Evolutionary conservation across 2,113 vertebrate genomes (phyloP), one percentile per base, ranked within the genome.

Genomic region (Chamaea fasciata): DNA sequence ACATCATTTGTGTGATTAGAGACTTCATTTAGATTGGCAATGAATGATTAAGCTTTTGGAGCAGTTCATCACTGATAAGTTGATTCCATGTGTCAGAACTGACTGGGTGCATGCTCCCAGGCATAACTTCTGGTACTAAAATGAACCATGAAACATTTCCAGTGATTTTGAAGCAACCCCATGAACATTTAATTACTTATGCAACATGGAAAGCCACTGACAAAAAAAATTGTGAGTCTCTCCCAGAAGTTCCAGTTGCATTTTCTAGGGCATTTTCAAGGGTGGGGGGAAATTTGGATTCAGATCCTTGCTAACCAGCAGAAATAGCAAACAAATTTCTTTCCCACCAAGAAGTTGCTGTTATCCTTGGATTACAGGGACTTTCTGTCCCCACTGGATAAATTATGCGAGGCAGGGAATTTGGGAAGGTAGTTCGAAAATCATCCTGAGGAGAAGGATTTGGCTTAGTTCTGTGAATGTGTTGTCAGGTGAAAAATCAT

Each of bases 21-120:
- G 27, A 3, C 15, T 21, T 68, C 11, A 7, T 30, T 80, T 30
- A 14, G 41, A 6, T 23, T 39, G 49, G 16, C 47, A n/a, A 8
- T 2, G 19, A 33, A 26, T 3, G 8, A n/a, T 33, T 22, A 14
- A 39, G 12, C 11, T 52, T 37, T 33, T 27, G 50, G 31, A 65
- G 42, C 35, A 80, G 28, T 56, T 64, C 4, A 15, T 65, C 35
- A 33, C 26, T 57, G 35, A 13, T 73, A 11, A 23, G 42, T 22
- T 20, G 31, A 28, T 31, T 11, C 23, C 0, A 0, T 26, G 28
- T 19, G 19, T 15, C 8, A 4, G 59, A 12, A 31, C n/a, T n/a
- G 33, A 21, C 28, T 30, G 15, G 9, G 10, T 33, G 20, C 27
- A 35, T 16, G 44, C 30, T 82, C 8, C 33, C 3, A 6, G 26